phyloP scores from a whole-genome alignment of 2,888 invertebrate genomes.

The Liopterus haemorrhoidalis region DNA sequence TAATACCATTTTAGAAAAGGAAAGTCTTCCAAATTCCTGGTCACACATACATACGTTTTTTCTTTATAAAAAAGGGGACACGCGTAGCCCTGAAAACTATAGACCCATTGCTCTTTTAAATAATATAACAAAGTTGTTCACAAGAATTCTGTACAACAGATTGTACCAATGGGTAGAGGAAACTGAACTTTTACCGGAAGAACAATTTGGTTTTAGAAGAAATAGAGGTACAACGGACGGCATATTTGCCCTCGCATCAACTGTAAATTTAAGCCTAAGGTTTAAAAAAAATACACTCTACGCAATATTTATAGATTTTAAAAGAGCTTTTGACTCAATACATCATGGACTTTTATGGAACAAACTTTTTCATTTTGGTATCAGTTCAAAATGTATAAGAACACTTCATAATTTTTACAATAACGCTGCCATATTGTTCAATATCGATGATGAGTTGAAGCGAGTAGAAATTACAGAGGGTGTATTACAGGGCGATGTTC shows the following conservation, averaged over 20 bases:
- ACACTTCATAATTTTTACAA: neutral
- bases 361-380: neutral
- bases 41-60: neutral
- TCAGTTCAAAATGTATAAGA: neutral
- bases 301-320: constrained; percentile 5
- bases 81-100: neutral
- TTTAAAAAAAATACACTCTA: neutral
- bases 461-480: too few relatives aligned
- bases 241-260: neutral
- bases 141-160: constrained; percentile 3
- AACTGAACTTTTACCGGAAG: constrained; percentile 1
- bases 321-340: neutral
- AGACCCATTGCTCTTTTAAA: neutral
- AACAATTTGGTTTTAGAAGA: constrained; percentile 5
- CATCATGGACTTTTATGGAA: neutral
- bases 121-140: neutral
- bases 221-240: constrained; percentile 1
- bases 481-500: too few relatives aligned
- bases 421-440: too few relatives aligned
- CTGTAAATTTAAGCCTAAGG: neutral
- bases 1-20: constrained; percentile 2
- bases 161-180: neutral
- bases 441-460: too few relatives aligned
- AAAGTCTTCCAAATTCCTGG: constrained; percentile 1
- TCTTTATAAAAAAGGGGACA: constrained; percentile 3